Evolutionary conservation across 2,888 invertebrate species (phyloP), one percentile per base, ranked within the genome.

Genomic region (Diogma glabrata): DNA sequence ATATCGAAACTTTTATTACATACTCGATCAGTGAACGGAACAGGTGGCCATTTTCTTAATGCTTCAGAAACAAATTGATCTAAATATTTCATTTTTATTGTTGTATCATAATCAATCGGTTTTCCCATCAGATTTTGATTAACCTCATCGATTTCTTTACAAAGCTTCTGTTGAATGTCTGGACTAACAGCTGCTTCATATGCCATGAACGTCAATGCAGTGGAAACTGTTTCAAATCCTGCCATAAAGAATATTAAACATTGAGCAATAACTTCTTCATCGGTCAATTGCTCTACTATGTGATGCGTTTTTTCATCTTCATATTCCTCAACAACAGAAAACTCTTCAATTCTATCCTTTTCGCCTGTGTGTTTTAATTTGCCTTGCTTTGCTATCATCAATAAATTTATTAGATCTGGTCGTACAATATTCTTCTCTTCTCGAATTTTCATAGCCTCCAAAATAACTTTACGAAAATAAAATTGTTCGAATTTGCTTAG

Each of bases 51-150:
- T 47, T 63, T 61, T 12, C 77, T 61, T 4, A 77, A 58, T 0
- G 69, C 52, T 58, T 77, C 77, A 58, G 76, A 75, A 0, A 79
- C 61, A 1, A 79, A 76, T 77, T 77, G 77, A 52, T 80, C 79
- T 67, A 81, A 61, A 53, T 80, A 81, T 19, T 70, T 70, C 76
- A 81, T 72, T n/a, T n/a, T n/a, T n/a, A n/a, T n/a, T n/a, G n/a
- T n/a, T n/a, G n/a, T n/a, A 23, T 74, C 75, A 55, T 77, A 79
- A 20, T 52, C 54, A n/a, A n/a, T n/a, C n/a, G n/a, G n/a, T n/a
- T n/a, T n/a, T n/a, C n/a, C n/a, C n/a, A n/a, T n/a, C n/a, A n/a
- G n/a, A n/a, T n/a, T n/a, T n/a, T n/a, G n/a, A 20, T 54, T 51
- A 7, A 54, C 53, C 1, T 56, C 71, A 17, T 65, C 69, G 26